Evolutionary conservation across 2,113 vertebrate species (phyloP).

Genomic region (Corythoichthys intestinalis): DNA sequence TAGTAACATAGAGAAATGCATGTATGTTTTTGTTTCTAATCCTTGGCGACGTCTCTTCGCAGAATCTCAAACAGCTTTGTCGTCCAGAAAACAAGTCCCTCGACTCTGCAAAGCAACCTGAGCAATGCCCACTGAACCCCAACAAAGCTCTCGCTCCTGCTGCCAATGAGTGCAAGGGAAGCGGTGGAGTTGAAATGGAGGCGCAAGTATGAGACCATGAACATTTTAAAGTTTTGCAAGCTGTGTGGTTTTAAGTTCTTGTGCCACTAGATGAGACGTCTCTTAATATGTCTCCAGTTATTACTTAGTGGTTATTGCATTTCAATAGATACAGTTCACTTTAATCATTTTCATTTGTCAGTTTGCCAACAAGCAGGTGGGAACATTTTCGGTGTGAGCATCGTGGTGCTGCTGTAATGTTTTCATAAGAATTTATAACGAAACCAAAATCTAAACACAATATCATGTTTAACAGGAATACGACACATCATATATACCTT

Average conservation of each 20-base stretch:
- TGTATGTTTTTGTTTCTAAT: not conserved
- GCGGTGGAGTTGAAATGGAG: constrained; percentile 47
- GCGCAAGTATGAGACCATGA: constrained; percentile 42
- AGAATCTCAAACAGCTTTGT: constrained; percentile 61
- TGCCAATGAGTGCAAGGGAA: constrained; percentile 42
- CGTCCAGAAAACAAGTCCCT: constrained; percentile 38
- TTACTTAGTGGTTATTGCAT: not conserved
- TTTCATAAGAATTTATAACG: not conserved
- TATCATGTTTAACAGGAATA: not conserved
- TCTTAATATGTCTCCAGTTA: not conserved
- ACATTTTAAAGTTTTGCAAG: not conserved
- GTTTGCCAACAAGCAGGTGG: not conserved
- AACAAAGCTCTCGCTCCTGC: constrained; percentile 20
- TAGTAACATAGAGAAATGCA: not conserved
- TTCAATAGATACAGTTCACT: not conserved
- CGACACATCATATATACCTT: not conserved
- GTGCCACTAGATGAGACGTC: not conserved
- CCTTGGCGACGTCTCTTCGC: constrained; percentile 19
- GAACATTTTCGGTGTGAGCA: not conserved
- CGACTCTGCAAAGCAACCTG: constrained; percentile 36
- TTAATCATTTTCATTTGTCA: constrained; percentile 15
- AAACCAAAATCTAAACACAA: not conserved
- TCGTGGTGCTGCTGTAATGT: not conserved
- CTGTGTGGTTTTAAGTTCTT: not conserved
- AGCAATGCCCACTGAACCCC: constrained; percentile 58